Base-by-base conservation (phyloP, 2,888 invertebrate genomes). In the Seira sanloemensis region DNA sequence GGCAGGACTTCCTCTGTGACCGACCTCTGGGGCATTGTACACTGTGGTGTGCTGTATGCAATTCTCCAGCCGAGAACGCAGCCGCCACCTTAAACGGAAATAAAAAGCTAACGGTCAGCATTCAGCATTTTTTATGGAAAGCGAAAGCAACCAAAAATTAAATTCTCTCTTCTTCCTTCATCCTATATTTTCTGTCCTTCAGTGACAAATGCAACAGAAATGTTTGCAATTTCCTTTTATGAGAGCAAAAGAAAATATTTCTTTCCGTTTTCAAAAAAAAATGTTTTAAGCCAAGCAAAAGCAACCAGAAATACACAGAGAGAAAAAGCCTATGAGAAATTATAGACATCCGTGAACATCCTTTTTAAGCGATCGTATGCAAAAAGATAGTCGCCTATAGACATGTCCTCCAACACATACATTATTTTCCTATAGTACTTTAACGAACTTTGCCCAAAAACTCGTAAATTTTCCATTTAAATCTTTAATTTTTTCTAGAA, bases 341-440 rank as follows among this genome's bases (percentile, higher is more conserved):
- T 71, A 76, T 75, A 79, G 75, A 84, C 75, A 84, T 84, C 84
- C 84, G 84, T 78, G 78, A 84, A 84, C 84, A 84, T 68, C 68
- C 68, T 68, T 68, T 68, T 68, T 68, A 18, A 46, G 46, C 75
- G 37, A 18, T 67, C 58, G 54, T 79, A 79, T 73, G 79, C 79
- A 79, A 76, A 58, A n/a, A 77, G 76, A 77, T 66, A 84, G 79
- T 78, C 79, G 75, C 84, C 84, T 84, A 84, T 79, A 79, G 71
- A 62, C 58, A 37, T 84, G 84, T 79, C 84, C 72, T 84, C 84
- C 79, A 74, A 79, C 78, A 84, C 67, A 79, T 75, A 83, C 77
- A 78, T 78, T 84, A 78, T 84, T 83, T 58, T 18, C 75, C 65
- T 79, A 75, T 75, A 79, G 75, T 79, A 84, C 84, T 79, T 79